These are phyloP conservation scores for Athalia circularis DNA, from an alignment of 2,888 invertebrate species.

Conservation along the genomic window DNA sequence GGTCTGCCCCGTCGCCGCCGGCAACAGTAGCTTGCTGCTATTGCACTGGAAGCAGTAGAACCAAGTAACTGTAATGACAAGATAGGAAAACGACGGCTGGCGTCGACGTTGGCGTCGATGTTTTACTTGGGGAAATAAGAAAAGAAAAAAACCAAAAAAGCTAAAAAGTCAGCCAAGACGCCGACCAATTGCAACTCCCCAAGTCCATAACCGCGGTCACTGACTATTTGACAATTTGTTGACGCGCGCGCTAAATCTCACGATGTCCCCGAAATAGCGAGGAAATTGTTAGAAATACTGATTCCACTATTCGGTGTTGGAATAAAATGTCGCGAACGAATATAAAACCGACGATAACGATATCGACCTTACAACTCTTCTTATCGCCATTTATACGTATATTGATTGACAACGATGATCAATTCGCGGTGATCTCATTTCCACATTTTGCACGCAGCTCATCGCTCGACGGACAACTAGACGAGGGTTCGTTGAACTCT, in stretches of 20 bases:
- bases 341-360: not conserved
- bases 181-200: not conserved
- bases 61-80: slow-evolving; percentile 32
- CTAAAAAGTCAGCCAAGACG: slow-evolving; percentile 25
- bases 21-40: no score
- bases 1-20: slow-evolving; percentile 28
- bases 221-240: slow-evolving; percentile 14
- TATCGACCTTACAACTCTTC: no score
- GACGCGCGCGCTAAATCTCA: not conserved
- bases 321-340: not conserved
- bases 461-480: no score
- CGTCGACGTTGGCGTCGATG: slow-evolving; percentile 29
- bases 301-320: not conserved
- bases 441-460: no score
- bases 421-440: no score
- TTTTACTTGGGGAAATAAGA: slow-evolving; percentile 38
- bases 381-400: no score
- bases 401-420: no score
- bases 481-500: slow-evolving; percentile 13
- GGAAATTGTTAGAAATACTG: not conserved
- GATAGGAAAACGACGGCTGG: slow-evolving; percentile 29
- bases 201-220: not conserved
- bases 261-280: not conserved
- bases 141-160: not conserved
- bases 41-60: no score